Evolutionary conservation across 2,797 vertebrate species (phyloP).

Genomic region (Catamblyrhynchus diadema): DNA sequence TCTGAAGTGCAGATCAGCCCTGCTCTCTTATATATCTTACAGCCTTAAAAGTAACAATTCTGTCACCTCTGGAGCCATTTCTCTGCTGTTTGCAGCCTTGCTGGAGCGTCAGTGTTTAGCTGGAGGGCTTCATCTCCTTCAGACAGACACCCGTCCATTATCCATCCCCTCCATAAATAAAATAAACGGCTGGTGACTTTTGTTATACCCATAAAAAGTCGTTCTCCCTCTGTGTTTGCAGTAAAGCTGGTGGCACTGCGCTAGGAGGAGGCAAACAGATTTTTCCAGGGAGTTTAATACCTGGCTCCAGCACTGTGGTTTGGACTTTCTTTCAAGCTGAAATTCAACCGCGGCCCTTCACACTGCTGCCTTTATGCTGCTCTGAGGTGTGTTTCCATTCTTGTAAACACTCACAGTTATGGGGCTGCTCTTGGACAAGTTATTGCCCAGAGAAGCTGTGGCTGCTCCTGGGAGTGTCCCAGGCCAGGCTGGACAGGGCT

Average conservation of each 20-base stretch:
- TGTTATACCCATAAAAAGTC: background rate
- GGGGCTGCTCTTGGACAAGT: background rate
- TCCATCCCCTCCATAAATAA: background rate
- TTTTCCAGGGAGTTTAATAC: slow-evolving; percentile 4
- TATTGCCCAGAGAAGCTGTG: background rate
- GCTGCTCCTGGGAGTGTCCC: background rate
- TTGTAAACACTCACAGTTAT: background rate
- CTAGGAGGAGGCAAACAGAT: background rate
- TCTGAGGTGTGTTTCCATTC: background rate
- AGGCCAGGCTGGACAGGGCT: background rate
- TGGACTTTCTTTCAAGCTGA: background rate
- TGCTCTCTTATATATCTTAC: background rate
- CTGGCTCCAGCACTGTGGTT: background rate
- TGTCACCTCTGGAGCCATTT: slow-evolving; percentile 51
- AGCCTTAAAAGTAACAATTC: slow-evolving; percentile 46
- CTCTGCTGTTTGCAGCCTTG: background rate
- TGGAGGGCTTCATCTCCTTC: slow-evolving; percentile 46
- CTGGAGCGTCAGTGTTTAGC: background rate
- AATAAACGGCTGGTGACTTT: background rate
- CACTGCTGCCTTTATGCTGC: slow-evolving; percentile 3
- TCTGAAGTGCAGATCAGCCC: slow-evolving; percentile 18
- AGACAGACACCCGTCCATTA: slow-evolving; percentile 51
- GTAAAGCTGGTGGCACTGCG: background rate
- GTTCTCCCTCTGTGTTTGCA: background rate
- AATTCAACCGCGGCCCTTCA: background rate